Evolutionary conservation across 2,113 vertebrate genomes (phyloP).

Genomic region (Hippoglossus stenolepis): DNA sequence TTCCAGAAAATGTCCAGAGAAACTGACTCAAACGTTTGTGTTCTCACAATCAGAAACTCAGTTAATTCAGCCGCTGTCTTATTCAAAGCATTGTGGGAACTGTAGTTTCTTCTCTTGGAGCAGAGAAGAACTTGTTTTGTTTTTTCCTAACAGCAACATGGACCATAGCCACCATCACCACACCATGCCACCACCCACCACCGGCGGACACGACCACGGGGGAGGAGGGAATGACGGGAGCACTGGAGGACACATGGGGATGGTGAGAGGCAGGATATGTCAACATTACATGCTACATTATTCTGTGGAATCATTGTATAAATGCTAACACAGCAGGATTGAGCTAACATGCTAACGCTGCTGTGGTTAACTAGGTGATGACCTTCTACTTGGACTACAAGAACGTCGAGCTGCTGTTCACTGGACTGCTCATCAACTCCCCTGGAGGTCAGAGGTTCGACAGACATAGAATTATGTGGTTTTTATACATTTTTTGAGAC

Average conservation of each 20-base stretch:
- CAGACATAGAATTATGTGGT: background rate
- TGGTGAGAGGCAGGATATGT: slow-evolving; percentile 76
- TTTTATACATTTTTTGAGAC: background rate
- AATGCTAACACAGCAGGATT: background rate
- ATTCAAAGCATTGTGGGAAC: background rate
- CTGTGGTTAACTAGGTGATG: slow-evolving; percentile 80
- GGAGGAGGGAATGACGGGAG: slow-evolving; percentile 63
- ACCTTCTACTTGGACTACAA: slow-evolving; percentile 91
- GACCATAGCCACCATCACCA: slow-evolving; percentile 34
- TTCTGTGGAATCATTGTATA: too few relatives aligned
- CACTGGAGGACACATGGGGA: slow-evolving; percentile 45
- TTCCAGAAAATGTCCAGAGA: too few relatives aligned
- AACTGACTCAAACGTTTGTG: too few relatives aligned
- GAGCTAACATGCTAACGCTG: background rate
- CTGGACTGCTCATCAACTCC: slow-evolving; percentile 91
- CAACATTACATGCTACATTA: background rate
- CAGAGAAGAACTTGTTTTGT: slow-evolving; percentile 10
- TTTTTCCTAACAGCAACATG: slow-evolving; percentile 21
- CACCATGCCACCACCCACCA: slow-evolving; percentile 37
- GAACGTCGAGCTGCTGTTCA: slow-evolving; percentile 92
- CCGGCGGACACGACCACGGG: slow-evolving; percentile 42
- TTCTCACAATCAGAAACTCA: too few relatives aligned
- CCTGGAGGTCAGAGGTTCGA: slow-evolving; percentile 85
- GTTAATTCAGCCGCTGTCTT: too few relatives aligned
- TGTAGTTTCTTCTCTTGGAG: background rate